phyloP scores from a whole-genome alignment of 2,797 vertebrate species.

The Paramormyrops hopkinsi region DNA sequence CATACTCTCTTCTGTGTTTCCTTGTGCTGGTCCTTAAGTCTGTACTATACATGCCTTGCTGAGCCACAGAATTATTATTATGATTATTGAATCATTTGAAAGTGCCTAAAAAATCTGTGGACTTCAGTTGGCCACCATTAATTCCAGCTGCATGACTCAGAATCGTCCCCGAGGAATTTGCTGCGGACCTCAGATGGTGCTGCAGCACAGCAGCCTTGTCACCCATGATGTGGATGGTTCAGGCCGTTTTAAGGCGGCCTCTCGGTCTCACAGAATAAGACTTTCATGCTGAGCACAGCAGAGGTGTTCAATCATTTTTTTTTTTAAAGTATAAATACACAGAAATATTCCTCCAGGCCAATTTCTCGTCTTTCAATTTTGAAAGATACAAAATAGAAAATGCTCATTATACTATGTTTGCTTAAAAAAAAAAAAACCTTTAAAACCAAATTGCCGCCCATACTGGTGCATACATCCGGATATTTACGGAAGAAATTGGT shows the following conservation, averaged over 20 bases:
- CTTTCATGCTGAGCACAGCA: constrained; percentile 20
- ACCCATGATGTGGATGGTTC: not conserved
- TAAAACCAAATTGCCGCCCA: not conserved
- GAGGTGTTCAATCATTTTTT: constrained; percentile 20
- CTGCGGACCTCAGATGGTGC: not conserved
- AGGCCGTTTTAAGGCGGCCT: not conserved
- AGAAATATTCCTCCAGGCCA: constrained; percentile 20
- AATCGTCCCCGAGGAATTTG: not conserved
- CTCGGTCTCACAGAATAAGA: constrained; percentile 24
- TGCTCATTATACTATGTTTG: constrained; percentile 18
- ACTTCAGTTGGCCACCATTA: not conserved
- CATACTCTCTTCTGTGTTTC: not conserved
- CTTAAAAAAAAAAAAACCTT: constrained; percentile 3
- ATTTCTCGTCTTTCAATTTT: constrained; percentile 17
- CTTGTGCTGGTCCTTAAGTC: not conserved
- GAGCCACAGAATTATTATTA: not conserved
- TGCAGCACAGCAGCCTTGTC: not conserved
- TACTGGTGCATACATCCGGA: not conserved
- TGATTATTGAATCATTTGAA: not conserved
- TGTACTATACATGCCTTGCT: not conserved
- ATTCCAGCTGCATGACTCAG: not conserved
- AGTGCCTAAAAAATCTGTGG: not conserved
- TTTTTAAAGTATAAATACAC: constrained; percentile 17
- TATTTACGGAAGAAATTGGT: not conserved
- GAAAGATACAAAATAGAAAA: constrained; percentile 23